phyloP scores from a whole-genome alignment of 2,888 invertebrate genomes.

The Emesis furor region DNA sequence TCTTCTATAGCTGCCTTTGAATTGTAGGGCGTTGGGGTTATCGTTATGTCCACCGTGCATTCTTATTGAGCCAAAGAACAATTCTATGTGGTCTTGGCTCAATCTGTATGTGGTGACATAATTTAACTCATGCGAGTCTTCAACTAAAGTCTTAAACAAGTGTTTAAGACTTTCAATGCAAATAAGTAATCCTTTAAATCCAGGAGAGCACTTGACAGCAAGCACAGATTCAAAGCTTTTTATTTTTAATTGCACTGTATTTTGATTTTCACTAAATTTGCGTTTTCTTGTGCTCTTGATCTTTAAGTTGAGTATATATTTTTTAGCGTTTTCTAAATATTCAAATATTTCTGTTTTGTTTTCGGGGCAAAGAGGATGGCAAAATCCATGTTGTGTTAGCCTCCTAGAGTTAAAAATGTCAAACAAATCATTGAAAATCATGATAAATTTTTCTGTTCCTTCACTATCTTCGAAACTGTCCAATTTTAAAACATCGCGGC shows the following conservation, averaged over 20 bases:
- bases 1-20: constrained; percentile 59
- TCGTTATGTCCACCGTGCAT: constrained; percentile 67
- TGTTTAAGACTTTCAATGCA: constrained; percentile 34
- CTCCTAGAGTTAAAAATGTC: constrained; percentile 63
- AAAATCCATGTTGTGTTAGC: background rate
- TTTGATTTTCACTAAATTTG: background rate
- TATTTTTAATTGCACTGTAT: constrained; percentile 9
- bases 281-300: constrained; percentile 3
- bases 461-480: constrained; percentile 46
- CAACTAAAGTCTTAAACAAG: constrained; percentile 18
- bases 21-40: constrained; percentile 64
- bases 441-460: constrained; percentile 56
- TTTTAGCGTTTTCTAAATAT: background rate
- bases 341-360: background rate
- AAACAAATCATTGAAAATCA: constrained; percentile 58
- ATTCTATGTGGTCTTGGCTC: constrained; percentile 57
- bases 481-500: constrained; percentile 52
- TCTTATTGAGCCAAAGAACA: constrained; percentile 62
- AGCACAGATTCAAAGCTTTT: constrained; percentile 2
- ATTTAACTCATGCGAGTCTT: constrained; percentile 1
- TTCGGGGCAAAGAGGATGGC: background rate
- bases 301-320: background rate
- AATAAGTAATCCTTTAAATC: constrained; percentile 24
- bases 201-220: background rate
- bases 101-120: constrained; percentile 41